Conservation (phyloP, 1,140 invertebrate species). For the Hyposmocoma kahamanoa region DNA sequence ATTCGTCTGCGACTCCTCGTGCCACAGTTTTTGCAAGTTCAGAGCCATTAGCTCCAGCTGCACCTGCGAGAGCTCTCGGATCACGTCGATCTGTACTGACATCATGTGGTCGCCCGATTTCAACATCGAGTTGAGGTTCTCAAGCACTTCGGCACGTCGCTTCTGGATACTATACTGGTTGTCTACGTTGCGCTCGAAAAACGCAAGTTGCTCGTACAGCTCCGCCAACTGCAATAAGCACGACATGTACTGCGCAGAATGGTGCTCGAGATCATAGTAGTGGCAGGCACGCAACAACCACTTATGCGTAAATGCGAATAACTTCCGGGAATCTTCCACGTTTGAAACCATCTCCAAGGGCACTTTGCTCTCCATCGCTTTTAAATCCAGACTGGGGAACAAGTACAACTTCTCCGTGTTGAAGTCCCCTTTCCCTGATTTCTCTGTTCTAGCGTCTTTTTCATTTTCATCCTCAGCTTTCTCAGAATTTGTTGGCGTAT, state of each 20-base stretch:
- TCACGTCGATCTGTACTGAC: conserved; percentile 61
- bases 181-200: conserved; percentile 80
- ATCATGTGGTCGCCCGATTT: conserved; percentile 57
- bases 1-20: conserved; percentile 56
- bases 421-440: conserved; percentile 40
- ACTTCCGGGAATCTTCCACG: conserved; percentile 72
- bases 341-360: conserved; percentile 33
- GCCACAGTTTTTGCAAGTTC: conserved; percentile 71
- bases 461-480: conserved; percentile 34
- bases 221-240: conserved; percentile 80
- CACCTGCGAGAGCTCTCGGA: conserved; percentile 66
- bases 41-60: conserved; percentile 75
- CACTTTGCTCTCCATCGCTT: conserved; percentile 43
- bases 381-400: conserved; percentile 50
- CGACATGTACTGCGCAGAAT: conserved; percentile 81
- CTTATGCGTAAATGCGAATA: conserved; percentile 79
- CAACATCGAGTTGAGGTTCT: conserved; percentile 69
- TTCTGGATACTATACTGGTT: conserved; percentile 82
- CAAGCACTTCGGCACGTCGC: conserved; percentile 78
- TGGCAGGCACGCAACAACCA: conserved; percentile 78
- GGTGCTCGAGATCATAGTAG: conserved; percentile 80
- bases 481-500: conserved; percentile 23
- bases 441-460: conserved; percentile 41
- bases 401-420: conserved; percentile 33
- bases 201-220: conserved; percentile 79